These are phyloP conservation scores for Danaus melanippus DNA, from an alignment of 1,140 invertebrate genomes.

Conservation along the genomic window DNA sequence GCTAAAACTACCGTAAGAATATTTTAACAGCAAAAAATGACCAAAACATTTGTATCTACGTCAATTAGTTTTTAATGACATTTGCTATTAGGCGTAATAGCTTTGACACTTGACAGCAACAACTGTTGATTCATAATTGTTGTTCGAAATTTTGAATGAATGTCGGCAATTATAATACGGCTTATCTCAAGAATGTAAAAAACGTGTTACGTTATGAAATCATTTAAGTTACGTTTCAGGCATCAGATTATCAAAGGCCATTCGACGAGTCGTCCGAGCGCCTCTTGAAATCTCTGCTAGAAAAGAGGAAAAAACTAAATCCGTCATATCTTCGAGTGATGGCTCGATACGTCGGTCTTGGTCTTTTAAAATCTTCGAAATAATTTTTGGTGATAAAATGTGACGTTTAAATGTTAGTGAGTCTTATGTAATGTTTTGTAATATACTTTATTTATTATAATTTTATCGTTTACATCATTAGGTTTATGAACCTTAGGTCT, in stretches of 20 bases:
- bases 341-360: constrained; percentile 56
- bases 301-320: constrained; percentile 55
- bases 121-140: too few relatives aligned
- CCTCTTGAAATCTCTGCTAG: constrained; percentile 43
- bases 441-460: background rate
- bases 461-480: too few relatives aligned
- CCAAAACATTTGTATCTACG: too few relatives aligned
- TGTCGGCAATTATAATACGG: too few relatives aligned
- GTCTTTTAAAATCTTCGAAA: constrained; percentile 42
- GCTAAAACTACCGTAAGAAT: constrained; percentile 57
- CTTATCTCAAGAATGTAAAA: too few relatives aligned
- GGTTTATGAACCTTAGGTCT: too few relatives aligned
- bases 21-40: constrained; percentile 11
- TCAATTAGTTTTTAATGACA: too few relatives aligned
- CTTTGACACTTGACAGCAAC: too few relatives aligned
- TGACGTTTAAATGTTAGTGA: background rate
- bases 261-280: constrained; percentile 51
- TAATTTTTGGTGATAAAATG: constrained; percentile 13
- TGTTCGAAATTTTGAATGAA: too few relatives aligned
- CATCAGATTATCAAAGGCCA: constrained; percentile 52
- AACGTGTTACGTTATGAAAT: too few relatives aligned
- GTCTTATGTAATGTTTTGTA: background rate
- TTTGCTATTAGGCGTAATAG: too few relatives aligned
- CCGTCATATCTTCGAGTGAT: constrained; percentile 58
- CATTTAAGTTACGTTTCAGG: constrained; percentile 28